phyloP scores from a whole-genome alignment of 2,797 vertebrate species.

The Remorina albescens region DNA sequence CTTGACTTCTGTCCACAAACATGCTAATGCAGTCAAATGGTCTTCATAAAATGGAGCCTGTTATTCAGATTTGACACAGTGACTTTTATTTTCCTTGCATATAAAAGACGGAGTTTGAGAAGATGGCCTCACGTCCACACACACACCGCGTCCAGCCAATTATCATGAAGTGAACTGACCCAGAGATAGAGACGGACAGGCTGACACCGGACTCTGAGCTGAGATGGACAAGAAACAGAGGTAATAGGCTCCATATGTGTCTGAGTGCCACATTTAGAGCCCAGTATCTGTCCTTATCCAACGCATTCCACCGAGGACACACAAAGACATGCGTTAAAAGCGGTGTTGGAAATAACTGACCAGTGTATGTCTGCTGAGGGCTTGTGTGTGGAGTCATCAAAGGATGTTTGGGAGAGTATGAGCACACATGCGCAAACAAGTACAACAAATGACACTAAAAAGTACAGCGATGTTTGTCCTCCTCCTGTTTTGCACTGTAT shows the following conservation, averaged over 20 bases:
- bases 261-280: slow-evolving; percentile 53
- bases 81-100: background rate
- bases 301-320: slow-evolving; percentile 39
- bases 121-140: slow-evolving; percentile 5
- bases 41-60: background rate
- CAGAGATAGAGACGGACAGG: slow-evolving; percentile 28
- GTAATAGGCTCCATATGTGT: slow-evolving; percentile 67
- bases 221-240: slow-evolving; percentile 21
- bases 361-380: background rate
- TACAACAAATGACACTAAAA: background rate
- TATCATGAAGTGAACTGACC: slow-evolving; percentile 30
- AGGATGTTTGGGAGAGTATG: background rate
- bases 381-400: background rate
- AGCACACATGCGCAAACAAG: background rate
- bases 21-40: slow-evolving; percentile 4
- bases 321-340: slow-evolving; percentile 3
- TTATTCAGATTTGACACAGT: background rate
- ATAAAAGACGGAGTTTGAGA: slow-evolving; percentile 7
- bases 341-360: background rate
- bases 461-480: background rate
- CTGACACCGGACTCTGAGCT: slow-evolving; percentile 37
- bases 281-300: slow-evolving; percentile 40
- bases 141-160: slow-evolving; percentile 15
- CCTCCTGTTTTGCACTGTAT: background rate
- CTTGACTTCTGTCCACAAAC: background rate